Evolutionary conservation across 2,888 invertebrate species (phyloP).

Genomic region (Diloba caeruleocephala): DNA sequence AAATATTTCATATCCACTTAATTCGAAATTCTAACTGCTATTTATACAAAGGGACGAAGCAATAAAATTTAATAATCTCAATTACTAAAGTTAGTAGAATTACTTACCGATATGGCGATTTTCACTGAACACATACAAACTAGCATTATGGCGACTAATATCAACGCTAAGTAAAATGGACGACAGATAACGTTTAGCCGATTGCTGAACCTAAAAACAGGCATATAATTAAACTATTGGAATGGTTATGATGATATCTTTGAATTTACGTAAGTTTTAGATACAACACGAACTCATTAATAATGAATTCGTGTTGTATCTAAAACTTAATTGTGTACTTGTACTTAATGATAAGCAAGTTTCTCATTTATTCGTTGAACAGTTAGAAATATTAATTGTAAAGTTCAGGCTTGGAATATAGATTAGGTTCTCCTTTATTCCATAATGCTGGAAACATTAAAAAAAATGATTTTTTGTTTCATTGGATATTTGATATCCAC

Average conservation of each 20-base stretch:
- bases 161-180: conserved; percentile 77
- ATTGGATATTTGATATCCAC: too few species aligned
- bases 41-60: conserved; percentile 29
- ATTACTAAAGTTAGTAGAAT: conserved; percentile 23
- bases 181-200: conserved; percentile 77
- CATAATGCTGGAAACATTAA: too few species aligned
- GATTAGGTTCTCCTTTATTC: too few species aligned
- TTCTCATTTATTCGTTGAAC: not conserved
- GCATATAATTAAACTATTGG: conserved; percentile 14
- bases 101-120: conserved; percentile 82
- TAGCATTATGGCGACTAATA: conserved; percentile 76
- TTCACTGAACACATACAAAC: conserved; percentile 84
- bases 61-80: conserved; percentile 33
- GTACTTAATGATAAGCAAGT: not conserved
- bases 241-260: not conserved
- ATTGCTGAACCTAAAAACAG: conserved; percentile 74
- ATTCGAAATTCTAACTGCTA: conserved; percentile 18
- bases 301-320: not conserved
- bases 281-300: not conserved
- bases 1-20: conserved; percentile 10
- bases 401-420: too few species aligned
- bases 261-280: not conserved
- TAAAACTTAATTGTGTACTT: too few species aligned
- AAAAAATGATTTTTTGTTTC: too few species aligned
- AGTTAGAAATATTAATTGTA: too few species aligned